Evolutionary conservation across 2,888 invertebrate species (phyloP).

Genomic region (Leucozona laternaria): DNA sequence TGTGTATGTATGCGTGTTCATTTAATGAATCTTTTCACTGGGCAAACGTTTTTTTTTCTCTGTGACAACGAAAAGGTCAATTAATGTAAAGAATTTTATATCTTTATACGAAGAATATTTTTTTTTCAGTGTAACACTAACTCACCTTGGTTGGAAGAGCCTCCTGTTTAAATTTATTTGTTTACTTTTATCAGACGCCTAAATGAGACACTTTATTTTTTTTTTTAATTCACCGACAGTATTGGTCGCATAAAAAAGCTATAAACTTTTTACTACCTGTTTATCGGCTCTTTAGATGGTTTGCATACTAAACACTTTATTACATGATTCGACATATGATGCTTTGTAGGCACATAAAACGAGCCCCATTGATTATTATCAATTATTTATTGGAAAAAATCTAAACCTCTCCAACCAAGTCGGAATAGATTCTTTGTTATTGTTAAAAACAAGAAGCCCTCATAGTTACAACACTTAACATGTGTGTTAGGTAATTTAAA

Average conservation of each 20-base stretch:
- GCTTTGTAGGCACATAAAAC: too few relatives aligned
- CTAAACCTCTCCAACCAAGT: background rate
- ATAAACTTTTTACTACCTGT: slow-evolving; percentile 14
- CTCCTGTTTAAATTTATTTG: background rate
- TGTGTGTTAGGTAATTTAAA: background rate
- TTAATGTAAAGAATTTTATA: too few relatives aligned
- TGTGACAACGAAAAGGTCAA: too few relatives aligned
- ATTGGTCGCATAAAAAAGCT: background rate
- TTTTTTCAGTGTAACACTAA: too few relatives aligned
- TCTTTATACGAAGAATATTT: too few relatives aligned
- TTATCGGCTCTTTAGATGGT: slow-evolving; percentile 1
- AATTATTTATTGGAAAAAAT: background rate
- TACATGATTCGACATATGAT: background rate
- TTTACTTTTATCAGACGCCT: background rate
- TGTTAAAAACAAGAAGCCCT: background rate
- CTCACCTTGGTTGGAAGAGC: background rate
- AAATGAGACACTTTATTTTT: background rate
- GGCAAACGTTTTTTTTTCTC: too few relatives aligned
- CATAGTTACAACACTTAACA: background rate
- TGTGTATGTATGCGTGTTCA: too few relatives aligned
- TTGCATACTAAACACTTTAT: slow-evolving; percentile 11
- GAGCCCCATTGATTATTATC: background rate
- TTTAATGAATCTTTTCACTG: too few relatives aligned
- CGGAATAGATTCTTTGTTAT: background rate
- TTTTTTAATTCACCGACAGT: background rate